phyloP scores from a whole-genome alignment of 1,140 invertebrate genomes.

The Nasonia vitripennis region DNA sequence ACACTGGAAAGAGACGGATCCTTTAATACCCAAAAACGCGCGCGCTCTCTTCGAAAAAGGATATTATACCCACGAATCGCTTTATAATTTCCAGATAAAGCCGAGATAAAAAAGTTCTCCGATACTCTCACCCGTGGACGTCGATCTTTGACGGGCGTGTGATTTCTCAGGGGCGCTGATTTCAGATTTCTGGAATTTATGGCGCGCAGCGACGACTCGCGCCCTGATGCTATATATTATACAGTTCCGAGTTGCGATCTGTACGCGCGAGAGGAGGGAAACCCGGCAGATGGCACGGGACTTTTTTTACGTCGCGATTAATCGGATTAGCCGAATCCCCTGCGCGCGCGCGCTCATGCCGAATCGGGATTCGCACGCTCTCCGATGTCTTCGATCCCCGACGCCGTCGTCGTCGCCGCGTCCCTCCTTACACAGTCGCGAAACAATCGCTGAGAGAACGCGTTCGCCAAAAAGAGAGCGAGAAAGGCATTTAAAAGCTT shows the following conservation, averaged over 20 bases:
- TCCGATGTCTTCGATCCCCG: not conserved
- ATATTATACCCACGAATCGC: conserved; percentile 28
- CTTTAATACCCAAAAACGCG: conserved; percentile 53
- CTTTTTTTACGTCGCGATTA: conserved; percentile 64
- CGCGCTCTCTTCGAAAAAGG: not conserved
- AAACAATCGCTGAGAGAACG: too few species aligned
- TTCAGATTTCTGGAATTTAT: conserved; percentile 73
- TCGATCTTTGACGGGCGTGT: not conserved
- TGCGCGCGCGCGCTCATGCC: conserved; percentile 15
- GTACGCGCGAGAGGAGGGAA: conserved; percentile 25
- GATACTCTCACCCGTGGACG: conserved; percentile 51
- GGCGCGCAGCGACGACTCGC: conserved; percentile 36
- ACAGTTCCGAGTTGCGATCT: not conserved
- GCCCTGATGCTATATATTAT: not conserved
- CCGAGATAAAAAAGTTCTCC: conserved; percentile 22
- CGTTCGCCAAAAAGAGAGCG: too few species aligned
- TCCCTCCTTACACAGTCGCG: not conserved
- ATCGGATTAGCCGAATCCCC: conserved; percentile 64
- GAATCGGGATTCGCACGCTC: conserved; percentile 42
- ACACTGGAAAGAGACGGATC: conserved; percentile 56
- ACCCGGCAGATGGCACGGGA: conserved; percentile 61
- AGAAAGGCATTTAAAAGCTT: too few species aligned
- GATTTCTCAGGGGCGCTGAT: conserved; percentile 59
- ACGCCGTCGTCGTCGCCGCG: not conserved
- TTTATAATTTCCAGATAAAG: conserved; percentile 4